Conservation (phyloP, 2,888 invertebrate species). For the Acholoe squamosa region DNA sequence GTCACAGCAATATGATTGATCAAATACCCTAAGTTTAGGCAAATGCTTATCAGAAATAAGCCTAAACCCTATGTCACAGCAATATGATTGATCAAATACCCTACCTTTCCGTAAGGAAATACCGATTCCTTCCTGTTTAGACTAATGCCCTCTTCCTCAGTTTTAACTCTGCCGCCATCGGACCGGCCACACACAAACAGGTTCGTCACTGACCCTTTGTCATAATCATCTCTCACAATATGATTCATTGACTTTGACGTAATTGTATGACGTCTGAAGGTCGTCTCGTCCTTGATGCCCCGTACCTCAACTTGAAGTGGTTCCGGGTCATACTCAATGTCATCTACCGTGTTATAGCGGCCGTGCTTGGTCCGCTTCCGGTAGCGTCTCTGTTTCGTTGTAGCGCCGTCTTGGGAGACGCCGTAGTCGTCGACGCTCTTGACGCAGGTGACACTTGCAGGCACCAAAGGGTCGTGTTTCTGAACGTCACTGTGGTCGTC, state of each 20-base stretch:
- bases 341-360: constrained; percentile 45
- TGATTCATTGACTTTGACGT: not conserved
- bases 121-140: not conserved
- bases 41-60: too few species aligned
- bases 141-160: not conserved
- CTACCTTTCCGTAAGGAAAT: not conserved
- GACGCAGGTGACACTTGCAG: constrained; percentile 12
- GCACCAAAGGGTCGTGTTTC: not conserved
- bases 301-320: not conserved
- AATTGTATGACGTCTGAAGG: constrained; percentile 15
- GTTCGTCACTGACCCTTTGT: constrained; percentile 40
- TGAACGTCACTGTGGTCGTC: constrained; percentile 2
- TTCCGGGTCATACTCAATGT: not conserved
- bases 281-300: not conserved
- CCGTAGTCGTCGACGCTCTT: constrained; percentile 56
- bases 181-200: constrained; percentile 42
- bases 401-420: not conserved
- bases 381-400: constrained; percentile 35
- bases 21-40: too few species aligned
- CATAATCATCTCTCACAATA: constrained; percentile 3
- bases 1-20: too few species aligned
- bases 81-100: too few species aligned
- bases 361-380: constrained; percentile 56
- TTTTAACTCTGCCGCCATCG: not conserved
- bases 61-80: too few species aligned